Percentiles rank a stretch among this genome's conserved stretches.
Conservation (phyloP, 1,140 invertebrate species). For the Physella acuta region DNA sequence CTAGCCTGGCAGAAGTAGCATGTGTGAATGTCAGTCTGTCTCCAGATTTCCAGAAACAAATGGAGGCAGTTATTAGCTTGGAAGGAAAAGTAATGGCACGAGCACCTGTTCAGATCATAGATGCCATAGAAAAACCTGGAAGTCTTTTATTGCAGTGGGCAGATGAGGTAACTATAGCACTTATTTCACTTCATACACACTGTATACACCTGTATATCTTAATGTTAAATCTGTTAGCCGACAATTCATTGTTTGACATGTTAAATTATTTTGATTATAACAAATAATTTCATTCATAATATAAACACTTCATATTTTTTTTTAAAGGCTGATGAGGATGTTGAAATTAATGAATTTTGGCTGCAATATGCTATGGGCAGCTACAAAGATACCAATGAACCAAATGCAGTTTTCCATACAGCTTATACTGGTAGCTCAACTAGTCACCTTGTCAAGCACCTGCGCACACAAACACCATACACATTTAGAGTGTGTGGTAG, state of each 20-base stretch:
- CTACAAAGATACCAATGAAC: constrained; percentile 32
- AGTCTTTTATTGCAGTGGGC: constrained; percentile 46
- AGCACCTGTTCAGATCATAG: constrained; percentile 48
- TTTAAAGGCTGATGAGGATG: constrained; percentile 45
- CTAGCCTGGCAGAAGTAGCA: constrained; percentile 46
- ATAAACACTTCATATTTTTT: not conserved
- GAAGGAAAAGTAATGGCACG: constrained; percentile 44
- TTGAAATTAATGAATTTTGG: constrained; percentile 46
- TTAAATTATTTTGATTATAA: no score
- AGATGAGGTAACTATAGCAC: constrained; percentile 27
- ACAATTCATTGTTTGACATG: no score
- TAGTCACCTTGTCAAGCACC: constrained; percentile 42
- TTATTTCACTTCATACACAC: no score
- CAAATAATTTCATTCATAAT: no score
- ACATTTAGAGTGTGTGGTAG: constrained; percentile 51
- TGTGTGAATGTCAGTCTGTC: constrained; percentile 43
- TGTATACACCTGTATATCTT: no score
- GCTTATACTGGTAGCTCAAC: constrained; percentile 44
- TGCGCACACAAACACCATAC: constrained; percentile 44
- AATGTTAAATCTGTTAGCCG: no score
- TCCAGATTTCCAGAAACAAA: constrained; percentile 28
- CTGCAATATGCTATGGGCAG: constrained; percentile 47
- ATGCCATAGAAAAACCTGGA: constrained; percentile 47
- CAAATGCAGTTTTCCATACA: constrained; percentile 44
- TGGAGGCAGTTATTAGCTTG: constrained; percentile 35